These are phyloP conservation scores for Dryococelus australis DNA, from an alignment of 2,888 invertebrate genomes.

Conservation along the genomic window DNA sequence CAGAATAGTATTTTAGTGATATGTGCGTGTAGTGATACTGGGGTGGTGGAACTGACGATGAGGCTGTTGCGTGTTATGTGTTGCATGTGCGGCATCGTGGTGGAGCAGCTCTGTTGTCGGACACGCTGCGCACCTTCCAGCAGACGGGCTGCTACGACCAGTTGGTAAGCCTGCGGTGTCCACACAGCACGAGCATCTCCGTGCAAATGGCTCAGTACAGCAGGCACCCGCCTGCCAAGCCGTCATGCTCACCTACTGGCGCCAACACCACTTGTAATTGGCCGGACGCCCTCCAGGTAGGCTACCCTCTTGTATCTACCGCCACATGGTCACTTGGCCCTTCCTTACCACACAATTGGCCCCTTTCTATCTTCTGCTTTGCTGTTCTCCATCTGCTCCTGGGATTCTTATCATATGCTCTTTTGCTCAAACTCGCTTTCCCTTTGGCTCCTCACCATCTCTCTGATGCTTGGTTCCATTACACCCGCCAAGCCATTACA, in stretches of 20 bases:
- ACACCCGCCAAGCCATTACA: too few relatives aligned
- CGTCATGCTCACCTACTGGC: slow-evolving; percentile 58
- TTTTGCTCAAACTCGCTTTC: too few relatives aligned
- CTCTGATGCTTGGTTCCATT: too few relatives aligned
- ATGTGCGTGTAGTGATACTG: background rate
- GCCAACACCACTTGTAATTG: slow-evolving; percentile 74
- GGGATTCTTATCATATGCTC: too few relatives aligned
- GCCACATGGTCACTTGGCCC: too few relatives aligned
- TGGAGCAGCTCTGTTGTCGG: slow-evolving; percentile 81
- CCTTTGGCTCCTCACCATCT: too few relatives aligned
- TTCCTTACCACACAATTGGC: too few relatives aligned
- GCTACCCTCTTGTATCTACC: slow-evolving; percentile 44
- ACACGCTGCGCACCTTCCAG: slow-evolving; percentile 90
- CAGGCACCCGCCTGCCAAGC: slow-evolving; percentile 66
- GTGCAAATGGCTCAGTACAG: slow-evolving; percentile 91
- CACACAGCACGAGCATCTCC: slow-evolving; percentile 88
- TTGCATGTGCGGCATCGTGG: too few relatives aligned
- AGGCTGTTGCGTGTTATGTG: background rate
- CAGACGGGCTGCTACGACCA: slow-evolving; percentile 93
- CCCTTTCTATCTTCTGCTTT: too few relatives aligned
- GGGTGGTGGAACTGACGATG: background rate
- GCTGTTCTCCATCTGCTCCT: too few relatives aligned
- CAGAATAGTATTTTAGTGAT: too few relatives aligned
- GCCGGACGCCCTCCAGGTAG: slow-evolving; percentile 82
- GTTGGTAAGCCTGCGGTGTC: slow-evolving; percentile 85